phyloP scores from a whole-genome alignment of 2,797 vertebrate genomes.

The Sarcophilus harrisii region DNA sequence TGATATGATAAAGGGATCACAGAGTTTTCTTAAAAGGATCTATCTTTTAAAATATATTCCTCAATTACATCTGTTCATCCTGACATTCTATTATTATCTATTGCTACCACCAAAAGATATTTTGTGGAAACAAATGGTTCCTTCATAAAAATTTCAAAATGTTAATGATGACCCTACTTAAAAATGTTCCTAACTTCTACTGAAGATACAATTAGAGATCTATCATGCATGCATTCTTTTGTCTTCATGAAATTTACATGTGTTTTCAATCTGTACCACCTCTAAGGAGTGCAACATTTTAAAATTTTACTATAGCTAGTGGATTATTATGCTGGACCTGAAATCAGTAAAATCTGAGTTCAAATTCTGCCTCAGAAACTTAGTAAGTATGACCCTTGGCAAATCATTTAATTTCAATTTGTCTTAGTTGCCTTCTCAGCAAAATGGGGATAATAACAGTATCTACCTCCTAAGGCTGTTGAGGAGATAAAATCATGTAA shows the following conservation, averaged over 20 bases:
- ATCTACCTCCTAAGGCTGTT: not conserved
- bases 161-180: not conserved
- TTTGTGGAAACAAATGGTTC: not conserved
- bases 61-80: not conserved
- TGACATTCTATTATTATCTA: not conserved
- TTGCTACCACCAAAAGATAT: not conserved
- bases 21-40: not conserved
- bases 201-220: not conserved
- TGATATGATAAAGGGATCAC: not conserved
- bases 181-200: not conserved
- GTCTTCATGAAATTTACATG: not conserved
- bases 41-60: not conserved
- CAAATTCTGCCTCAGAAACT: not conserved
- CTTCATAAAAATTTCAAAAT: not conserved
- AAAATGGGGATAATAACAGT: not conserved
- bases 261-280: not conserved
- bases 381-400: not conserved
- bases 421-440: not conserved
- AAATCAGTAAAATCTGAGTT: not conserved
- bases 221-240: not conserved
- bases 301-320: not conserved
- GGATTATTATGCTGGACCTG: not conserved
- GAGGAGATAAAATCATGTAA: not conserved
- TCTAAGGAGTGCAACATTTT: not conserved
- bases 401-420: not conserved